Percentiles rank a stretch among this genome's conserved stretches.
Evolutionary conservation across 2,888 invertebrate genomes (phyloP).

Genomic region (Graphium colonna): DNA sequence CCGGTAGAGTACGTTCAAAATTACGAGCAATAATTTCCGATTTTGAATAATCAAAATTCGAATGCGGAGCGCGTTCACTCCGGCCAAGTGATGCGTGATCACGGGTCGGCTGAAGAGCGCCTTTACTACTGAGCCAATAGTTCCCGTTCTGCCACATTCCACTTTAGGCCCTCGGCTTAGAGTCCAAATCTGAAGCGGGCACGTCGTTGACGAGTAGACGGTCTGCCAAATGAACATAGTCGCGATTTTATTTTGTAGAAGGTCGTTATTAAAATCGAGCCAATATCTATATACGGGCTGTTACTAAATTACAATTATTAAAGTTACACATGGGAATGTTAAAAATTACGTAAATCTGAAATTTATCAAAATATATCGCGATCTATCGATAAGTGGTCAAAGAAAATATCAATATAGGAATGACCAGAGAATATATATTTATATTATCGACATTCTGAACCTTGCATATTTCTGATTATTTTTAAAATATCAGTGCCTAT

Average conservation of each 20-base stretch:
- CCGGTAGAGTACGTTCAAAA: not conserved
- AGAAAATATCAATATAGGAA: too few relatives aligned
- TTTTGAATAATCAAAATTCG: constrained; percentile 40
- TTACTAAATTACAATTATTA: constrained; percentile 4
- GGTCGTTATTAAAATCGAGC: constrained; percentile 67
- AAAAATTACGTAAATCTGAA: too few relatives aligned
- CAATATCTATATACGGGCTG: constrained; percentile 63
- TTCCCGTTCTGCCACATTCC: constrained; percentile 24
- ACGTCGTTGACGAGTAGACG: constrained; percentile 35
- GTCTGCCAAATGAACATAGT: constrained; percentile 72
- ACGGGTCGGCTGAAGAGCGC: constrained; percentile 59
- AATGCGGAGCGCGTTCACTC: constrained; percentile 58
- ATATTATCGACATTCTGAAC: too few relatives aligned
- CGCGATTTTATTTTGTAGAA: constrained; percentile 60
- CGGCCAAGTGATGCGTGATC: constrained; percentile 71
- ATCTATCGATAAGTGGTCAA: too few relatives aligned
- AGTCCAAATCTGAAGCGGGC: constrained; percentile 29
- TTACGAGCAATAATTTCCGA: constrained; percentile 30
- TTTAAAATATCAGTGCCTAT: too few relatives aligned
- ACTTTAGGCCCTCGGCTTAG: constrained; percentile 27
- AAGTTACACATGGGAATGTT: too few relatives aligned
- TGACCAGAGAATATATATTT: too few relatives aligned
- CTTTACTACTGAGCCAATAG: constrained; percentile 45
- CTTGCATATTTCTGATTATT: too few relatives aligned
- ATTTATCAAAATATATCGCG: too few relatives aligned